Evolutionary conservation across 2,888 invertebrate species (phyloP).

Genomic region (Diachrysia chrysitis): DNA sequence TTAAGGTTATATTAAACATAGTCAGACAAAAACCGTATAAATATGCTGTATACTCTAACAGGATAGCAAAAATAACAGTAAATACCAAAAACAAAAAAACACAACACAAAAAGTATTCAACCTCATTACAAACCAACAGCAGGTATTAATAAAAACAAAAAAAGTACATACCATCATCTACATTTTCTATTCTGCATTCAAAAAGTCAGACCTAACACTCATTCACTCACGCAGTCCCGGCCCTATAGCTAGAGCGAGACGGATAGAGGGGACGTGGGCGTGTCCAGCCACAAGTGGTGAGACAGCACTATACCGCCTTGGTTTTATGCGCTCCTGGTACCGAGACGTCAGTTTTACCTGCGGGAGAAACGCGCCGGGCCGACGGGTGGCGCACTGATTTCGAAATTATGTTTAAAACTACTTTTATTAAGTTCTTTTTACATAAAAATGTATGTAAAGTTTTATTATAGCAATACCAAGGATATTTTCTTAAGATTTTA

Average conservation of each 20-base stretch:
- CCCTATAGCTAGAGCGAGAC: constrained; percentile 51
- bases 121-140: not conserved
- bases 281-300: constrained; percentile 66
- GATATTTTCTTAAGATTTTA: not conserved
- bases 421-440: constrained; percentile 7
- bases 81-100: constrained; percentile 3
- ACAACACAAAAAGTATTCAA: not conserved
- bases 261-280: constrained; percentile 78
- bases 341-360: constrained; percentile 73
- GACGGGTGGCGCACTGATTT: constrained; percentile 43
- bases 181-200: constrained; percentile 42
- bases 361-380: constrained; percentile 60
- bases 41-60: not conserved
- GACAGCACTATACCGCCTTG: constrained; percentile 46
- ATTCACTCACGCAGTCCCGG: constrained; percentile 29
- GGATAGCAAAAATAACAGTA: constrained; percentile 5
- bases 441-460: not conserved
- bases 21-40: no score
- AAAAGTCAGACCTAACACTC: constrained; percentile 44
- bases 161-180: constrained; percentile 10
- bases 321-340: constrained; percentile 77
- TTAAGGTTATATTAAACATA: no score
- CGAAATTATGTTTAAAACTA: constrained; percentile 7
- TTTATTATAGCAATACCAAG: not conserved
- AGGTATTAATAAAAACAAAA: not conserved